A percentile compares a stretch with the other conserved stretches of the same genome.
Evolutionary conservation across 2,888 invertebrate genomes (phyloP).

Genomic region (Polylopha cassiicola): DNA sequence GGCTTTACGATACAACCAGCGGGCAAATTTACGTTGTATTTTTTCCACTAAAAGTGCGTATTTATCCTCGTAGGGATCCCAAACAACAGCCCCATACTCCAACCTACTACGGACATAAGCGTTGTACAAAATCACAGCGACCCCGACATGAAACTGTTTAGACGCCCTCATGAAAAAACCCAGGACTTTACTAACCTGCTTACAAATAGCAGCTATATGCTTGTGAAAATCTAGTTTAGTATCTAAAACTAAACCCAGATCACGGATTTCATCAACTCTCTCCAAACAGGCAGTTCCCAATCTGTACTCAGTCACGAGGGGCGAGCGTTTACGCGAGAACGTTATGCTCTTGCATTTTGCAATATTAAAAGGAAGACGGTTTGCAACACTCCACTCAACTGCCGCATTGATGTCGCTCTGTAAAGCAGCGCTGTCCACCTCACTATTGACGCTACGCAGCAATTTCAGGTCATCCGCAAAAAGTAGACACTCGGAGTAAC

Average conservation of each 20-base stretch:
- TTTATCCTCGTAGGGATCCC: not conserved
- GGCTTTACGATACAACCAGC: too few relatives aligned
- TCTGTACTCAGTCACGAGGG: not conserved
- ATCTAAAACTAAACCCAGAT: not conserved
- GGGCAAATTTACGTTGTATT: not conserved
- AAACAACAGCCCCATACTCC: not conserved
- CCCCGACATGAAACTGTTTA: not conserved
- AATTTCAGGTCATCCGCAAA: not conserved
- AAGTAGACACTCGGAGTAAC: not conserved
- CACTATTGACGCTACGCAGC: not conserved
- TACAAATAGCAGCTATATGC: not conserved
- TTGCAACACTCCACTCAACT: slow-evolving; percentile 1
- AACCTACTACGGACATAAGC: not conserved
- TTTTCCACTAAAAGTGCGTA: not conserved
- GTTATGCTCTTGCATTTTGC: not conserved
- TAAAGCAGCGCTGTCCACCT: not conserved
- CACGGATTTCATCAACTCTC: not conserved
- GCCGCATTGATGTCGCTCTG: not conserved
- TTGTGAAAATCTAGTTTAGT: not conserved
- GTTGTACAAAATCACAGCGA: not conserved
- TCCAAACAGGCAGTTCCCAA: not conserved
- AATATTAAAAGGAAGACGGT: not conserved
- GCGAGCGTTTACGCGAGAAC: not conserved
- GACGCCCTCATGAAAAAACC: not conserved
- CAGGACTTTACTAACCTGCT: not conserved